phyloP scores from a whole-genome alignment of 2,797 vertebrate species.

The Sternotherus odoratus region DNA sequence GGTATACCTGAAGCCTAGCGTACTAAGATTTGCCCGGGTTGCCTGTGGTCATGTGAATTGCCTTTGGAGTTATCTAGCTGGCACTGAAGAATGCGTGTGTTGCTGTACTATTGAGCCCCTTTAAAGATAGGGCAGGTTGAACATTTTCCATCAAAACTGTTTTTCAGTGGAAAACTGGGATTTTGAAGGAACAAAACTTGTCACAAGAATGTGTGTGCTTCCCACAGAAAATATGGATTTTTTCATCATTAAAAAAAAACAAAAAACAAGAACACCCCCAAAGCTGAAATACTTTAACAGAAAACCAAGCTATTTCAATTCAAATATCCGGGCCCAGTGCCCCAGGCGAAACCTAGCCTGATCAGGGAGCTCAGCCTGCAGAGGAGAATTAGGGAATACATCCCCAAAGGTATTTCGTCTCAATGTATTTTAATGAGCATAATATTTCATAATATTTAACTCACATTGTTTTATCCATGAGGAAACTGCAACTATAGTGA shows the following conservation, averaged over 20 bases:
- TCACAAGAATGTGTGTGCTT: neutral
- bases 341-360: neutral
- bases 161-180: conserved; percentile 25
- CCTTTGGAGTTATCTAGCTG: neutral
- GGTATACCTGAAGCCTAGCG: neutral
- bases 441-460: neutral
- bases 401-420: neutral
- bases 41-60: neutral
- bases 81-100: neutral
- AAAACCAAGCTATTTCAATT: neutral
- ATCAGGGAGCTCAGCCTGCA: neutral
- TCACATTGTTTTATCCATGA: neutral
- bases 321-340: conserved; percentile 13
- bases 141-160: conserved; percentile 11
- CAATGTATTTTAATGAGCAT: neutral
- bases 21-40: neutral
- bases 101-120: neutral
- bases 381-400: neutral
- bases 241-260: neutral
- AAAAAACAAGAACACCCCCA: neutral
- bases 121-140: neutral
- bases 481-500: neutral
- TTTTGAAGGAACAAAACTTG: neutral
- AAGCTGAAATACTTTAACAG: conserved; percentile 7
- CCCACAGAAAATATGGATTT: conserved; percentile 43